Evolutionary conservation across 2,797 vertebrate species (phyloP), one percentile per base, ranked within the genome.

Genomic region (Telmatherina bonti): DNA sequence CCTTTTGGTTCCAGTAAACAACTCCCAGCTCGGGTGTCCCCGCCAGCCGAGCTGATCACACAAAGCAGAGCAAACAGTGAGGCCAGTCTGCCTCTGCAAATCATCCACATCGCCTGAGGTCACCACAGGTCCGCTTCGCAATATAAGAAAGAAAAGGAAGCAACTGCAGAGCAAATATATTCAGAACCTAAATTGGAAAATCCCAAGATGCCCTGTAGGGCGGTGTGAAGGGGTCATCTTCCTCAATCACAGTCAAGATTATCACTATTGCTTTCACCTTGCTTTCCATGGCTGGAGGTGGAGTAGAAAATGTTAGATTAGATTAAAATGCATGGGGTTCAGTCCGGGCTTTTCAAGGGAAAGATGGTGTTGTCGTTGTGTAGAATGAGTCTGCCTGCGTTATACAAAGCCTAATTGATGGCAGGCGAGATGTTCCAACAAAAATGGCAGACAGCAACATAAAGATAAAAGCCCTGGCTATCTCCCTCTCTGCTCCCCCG

Each of bases 241-340:
- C 64, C 22, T 30, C 55, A 43, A 76, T 83, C 35, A 52, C 36
- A 33, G 35, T 76, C 71, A 67, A 22, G 8, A 66, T 43, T 7
- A 20, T 82, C 72, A 49, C 38, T 71, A 72, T 71, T 65, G 33
- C 15, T 70, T 26, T n/a, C 56, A 70, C 77, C 27, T 22, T 56
- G 53, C 69, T 74, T 60, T 60, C 60, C 15, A 29, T 72, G 76
- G 57, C 68, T 33, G 30, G 54, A n/a, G 56, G 43, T 18, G 8
- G 20, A 27, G 30, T 33, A 53, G 59, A 72, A 74, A 80, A 73
- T 33, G 49, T 76, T 61, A 67, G 81, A 86, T 89, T 66, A 79
- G 78, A 91, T 90, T 88, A 86, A 90, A 90, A 90, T 88, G 85
- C 79, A 80, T 61, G 62, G 60, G 80, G 63, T 78, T 78, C 79